phyloP scores from a whole-genome alignment of 2,113 vertebrate genomes.

The Anarrhichthys ocellatus region DNA sequence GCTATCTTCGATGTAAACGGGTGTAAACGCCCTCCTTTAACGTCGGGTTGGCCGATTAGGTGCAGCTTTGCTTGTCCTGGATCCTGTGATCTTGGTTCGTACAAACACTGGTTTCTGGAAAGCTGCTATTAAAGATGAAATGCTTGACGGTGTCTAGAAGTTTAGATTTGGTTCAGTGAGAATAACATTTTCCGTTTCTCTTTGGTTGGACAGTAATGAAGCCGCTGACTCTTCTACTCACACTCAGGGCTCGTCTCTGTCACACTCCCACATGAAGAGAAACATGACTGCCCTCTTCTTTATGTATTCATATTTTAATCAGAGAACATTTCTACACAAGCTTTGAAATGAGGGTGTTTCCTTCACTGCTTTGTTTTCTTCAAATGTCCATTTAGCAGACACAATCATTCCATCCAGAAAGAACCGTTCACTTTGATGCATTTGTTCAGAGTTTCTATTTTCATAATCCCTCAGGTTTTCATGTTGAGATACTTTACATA shows the following conservation, averaged over 20 bases:
- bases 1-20: background rate
- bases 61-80: background rate
- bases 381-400: background rate
- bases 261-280: background rate
- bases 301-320: background rate
- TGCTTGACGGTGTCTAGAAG: too few species aligned
- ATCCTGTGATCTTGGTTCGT: too few species aligned
- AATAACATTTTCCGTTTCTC: background rate
- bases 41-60: background rate
- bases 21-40: background rate
- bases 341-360: background rate
- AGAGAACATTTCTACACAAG: background rate
- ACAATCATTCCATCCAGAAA: constrained; percentile 29
- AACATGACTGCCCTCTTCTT: background rate
- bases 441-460: constrained; percentile 12
- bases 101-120: too few species aligned
- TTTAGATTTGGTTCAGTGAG: background rate
- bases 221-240: background rate
- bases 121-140: background rate
- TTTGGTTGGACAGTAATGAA: background rate
- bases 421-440: background rate
- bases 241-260: background rate
- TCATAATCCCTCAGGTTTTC: constrained; percentile 30
- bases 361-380: background rate
- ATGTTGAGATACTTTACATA: background rate